Evolutionary conservation across 2,888 invertebrate species (phyloP).

Genomic region (Nomada flava): DNA sequence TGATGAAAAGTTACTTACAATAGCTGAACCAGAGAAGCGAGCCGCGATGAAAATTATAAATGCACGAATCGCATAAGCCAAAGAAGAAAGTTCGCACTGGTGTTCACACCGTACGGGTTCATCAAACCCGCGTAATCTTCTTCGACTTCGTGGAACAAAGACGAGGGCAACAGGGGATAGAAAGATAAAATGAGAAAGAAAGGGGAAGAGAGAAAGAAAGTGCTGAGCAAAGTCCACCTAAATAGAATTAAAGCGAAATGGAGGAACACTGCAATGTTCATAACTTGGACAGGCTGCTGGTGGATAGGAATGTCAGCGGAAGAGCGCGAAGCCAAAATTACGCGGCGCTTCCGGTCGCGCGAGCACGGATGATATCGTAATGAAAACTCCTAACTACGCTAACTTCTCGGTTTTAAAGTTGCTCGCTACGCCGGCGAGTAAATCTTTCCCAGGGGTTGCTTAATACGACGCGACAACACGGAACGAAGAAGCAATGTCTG

Average conservation of each 20-base stretch:
- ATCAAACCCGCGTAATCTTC: conserved; percentile 41
- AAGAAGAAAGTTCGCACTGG: conserved; percentile 34
- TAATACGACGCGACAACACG: conserved; percentile 42
- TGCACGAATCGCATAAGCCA: conserved; percentile 32
- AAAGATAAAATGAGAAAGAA: background rate
- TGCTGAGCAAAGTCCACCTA: conserved; percentile 22
- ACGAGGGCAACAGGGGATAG: background rate
- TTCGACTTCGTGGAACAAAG: conserved; percentile 29
- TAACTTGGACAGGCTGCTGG: conserved; percentile 40
- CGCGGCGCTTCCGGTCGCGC: conserved; percentile 52
- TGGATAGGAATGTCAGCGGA: conserved; percentile 45
- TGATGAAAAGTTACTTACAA: background rate
- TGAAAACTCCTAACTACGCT: conserved; percentile 56
- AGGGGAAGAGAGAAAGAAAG: background rate
- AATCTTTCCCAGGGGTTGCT: conserved; percentile 48
- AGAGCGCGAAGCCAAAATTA: conserved; percentile 47
- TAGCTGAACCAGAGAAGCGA: background rate
- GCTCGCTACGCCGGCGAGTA: conserved; percentile 12
- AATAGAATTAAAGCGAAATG: conserved; percentile 72
- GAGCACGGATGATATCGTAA: conserved; percentile 54
- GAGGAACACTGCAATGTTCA: conserved; percentile 45
- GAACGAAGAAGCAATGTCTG: background rate
- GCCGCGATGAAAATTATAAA: conserved; percentile 31
- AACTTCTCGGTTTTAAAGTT: conserved; percentile 56
- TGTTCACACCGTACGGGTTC: conserved; percentile 25